Conservation (phyloP, 2,113 vertebrate genomes). For the Hypanus sabinus region DNA sequence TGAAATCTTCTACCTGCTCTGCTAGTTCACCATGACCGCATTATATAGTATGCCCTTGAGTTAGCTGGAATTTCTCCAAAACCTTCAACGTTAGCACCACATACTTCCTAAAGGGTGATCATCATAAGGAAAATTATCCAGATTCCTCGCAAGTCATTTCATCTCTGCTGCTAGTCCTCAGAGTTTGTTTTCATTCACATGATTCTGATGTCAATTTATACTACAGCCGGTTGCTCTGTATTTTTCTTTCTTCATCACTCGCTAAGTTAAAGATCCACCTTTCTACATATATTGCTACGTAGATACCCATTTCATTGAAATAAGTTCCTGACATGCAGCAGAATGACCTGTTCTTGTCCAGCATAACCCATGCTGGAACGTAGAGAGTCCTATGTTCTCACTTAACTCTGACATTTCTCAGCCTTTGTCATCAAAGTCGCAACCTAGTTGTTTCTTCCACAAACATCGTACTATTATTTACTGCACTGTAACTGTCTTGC, state of each 20-base stretch:
- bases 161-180: not conserved
- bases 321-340: not conserved
- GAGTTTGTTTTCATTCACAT: not conserved
- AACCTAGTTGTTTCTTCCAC: not conserved
- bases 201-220: constrained; percentile 1
- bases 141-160: not conserved
- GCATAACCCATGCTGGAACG: not conserved
- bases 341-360: not conserved
- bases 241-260: not conserved
- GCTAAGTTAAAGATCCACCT: not conserved
- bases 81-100: not conserved
- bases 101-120: not conserved
- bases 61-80: not conserved
- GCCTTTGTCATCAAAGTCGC: not conserved
- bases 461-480: not conserved
- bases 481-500: not conserved
- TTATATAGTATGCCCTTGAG: not conserved
- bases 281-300: not conserved
- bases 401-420: not conserved
- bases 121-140: not conserved
- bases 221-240: not conserved
- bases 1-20: not conserved
- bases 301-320: not conserved
- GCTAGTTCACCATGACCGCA: not conserved
- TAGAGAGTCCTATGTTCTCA: not conserved